Evolutionary conservation across 35 echinoderm and acorn worm genomes (phyloP).

Genomic region (Stichopus chloronotus): DNA sequence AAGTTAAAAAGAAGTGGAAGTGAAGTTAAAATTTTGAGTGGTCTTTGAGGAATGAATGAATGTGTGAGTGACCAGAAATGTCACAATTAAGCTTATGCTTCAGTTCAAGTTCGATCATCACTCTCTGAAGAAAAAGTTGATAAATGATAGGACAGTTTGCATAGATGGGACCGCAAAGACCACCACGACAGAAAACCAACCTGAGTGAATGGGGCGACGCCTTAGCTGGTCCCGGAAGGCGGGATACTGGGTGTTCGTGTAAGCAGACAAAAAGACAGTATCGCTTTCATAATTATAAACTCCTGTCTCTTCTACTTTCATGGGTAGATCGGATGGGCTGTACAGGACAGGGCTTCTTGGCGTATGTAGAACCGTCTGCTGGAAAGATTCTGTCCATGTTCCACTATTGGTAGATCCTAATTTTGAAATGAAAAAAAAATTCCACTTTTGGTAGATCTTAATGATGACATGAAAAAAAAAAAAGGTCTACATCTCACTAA

Average conservation of each 20-base stretch:
- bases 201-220: neutral
- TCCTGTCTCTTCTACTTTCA: neutral
- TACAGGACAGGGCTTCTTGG: neutral
- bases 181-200: neutral
- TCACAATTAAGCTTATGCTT: too few species aligned
- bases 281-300: neutral
- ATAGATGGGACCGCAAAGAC: too few species aligned
- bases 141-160: too few species aligned
- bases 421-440: neutral
- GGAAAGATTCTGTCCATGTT: neutral
- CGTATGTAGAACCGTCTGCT: neutral
- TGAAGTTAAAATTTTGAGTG: too few species aligned
- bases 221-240: neutral
- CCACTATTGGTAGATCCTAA: neutral
- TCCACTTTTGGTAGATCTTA: too few species aligned
- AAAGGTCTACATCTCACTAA: too few species aligned
- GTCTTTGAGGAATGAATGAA: too few species aligned
- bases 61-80: too few species aligned
- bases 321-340: neutral
- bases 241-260: neutral
- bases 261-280: neutral
- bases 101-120: too few species aligned
- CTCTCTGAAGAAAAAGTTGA: too few species aligned
- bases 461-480: too few species aligned
- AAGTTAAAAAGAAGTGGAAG: too few species aligned